A percentile compares a stretch with the other conserved stretches of the same genome.
phyloP scores from a whole-genome alignment of 2,113 vertebrate genomes.

The Mirza zaza region DNA sequence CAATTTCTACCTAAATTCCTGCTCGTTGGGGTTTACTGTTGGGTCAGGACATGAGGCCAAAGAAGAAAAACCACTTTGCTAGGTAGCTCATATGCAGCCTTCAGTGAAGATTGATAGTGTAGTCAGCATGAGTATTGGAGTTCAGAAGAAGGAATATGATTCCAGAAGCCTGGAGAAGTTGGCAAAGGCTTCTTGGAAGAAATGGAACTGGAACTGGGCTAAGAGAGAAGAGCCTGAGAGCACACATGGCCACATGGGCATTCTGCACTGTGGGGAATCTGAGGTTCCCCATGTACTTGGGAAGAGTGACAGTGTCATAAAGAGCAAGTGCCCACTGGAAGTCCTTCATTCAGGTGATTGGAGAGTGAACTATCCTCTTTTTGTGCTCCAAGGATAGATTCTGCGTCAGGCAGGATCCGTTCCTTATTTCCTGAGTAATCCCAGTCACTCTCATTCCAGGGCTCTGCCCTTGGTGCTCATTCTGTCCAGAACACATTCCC shows the following conservation, averaged over 20 bases:
- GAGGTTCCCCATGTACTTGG: not conserved
- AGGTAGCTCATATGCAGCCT: not conserved
- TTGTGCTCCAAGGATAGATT: not conserved
- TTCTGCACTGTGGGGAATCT: not conserved
- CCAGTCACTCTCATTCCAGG: not conserved
- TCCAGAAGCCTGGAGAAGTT: not conserved
- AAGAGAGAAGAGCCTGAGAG: not conserved
- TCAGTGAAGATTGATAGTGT: not conserved
- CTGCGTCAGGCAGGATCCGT: not conserved
- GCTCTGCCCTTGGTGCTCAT: not conserved
- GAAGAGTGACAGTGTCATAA: not conserved
- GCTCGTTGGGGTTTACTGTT: not conserved
- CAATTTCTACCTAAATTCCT: not conserved
- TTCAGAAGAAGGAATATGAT: not conserved
- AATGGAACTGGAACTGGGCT: not conserved
- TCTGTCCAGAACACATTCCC: not conserved
- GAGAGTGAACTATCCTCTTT: not conserved
- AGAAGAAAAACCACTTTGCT: not conserved
- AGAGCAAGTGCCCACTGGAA: not conserved
- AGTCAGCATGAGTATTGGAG: not conserved
- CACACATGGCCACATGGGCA: not conserved
- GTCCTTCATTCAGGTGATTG: not conserved
- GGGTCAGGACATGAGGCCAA: not conserved
- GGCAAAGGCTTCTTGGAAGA: constrained; percentile 31
- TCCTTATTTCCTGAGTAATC: not conserved